Evolutionary conservation across 2,888 invertebrate genomes (phyloP).

Genomic region (Oligia latruncula): DNA sequence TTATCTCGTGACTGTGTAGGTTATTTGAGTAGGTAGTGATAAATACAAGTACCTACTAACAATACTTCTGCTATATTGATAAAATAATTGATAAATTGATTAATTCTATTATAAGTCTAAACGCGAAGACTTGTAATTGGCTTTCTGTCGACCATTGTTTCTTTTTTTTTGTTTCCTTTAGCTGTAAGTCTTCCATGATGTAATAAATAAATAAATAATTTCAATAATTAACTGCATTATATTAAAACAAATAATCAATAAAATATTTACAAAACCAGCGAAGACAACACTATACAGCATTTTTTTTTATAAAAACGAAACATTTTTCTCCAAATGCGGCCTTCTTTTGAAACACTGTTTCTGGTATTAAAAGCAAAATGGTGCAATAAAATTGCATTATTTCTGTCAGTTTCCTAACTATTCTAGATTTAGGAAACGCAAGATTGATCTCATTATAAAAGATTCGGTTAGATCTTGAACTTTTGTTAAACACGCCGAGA

Average conservation of each 20-base stretch:
- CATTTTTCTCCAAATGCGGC: conserved; percentile 10
- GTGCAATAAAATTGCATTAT: conserved; percentile 2
- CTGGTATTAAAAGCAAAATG: conserved; percentile 2
- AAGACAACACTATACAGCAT: not conserved
- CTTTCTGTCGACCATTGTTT: no score
- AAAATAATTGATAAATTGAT: not conserved
- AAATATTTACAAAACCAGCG: not conserved
- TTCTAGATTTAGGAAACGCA: conserved; percentile 18
- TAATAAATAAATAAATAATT: not conserved
- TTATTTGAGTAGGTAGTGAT: not conserved
- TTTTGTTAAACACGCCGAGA: not conserved
- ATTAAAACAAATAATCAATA: not conserved
- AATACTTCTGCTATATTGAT: conserved; percentile 7
- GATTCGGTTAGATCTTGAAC: not conserved
- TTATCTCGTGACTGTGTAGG: not conserved
- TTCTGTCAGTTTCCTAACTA: not conserved
- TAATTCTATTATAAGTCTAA: no score
- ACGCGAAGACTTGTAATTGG: no score
- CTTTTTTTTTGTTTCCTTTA: no score
- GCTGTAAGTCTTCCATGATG: no score
- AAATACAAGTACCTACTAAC: not conserved
- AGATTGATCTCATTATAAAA: conserved; percentile 9
- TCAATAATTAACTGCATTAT: not conserved
- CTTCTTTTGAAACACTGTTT: conserved; percentile 12
- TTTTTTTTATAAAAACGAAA: not conserved